These are phyloP conservation scores for Xenopus tropicalis DNA, from an alignment of 2,113 vertebrate species.

Conservation along the genomic window UCB_Xtro_10.0 CM004451.2:65354501-65355000, in stretches of 20 bases:
- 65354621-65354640: conserved; percentile 45
- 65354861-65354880: background rate
- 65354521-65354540: background rate
- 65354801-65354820: conserved; percentile 3
- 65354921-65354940: too few relatives aligned
- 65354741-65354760: conserved; percentile 44
- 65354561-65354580: conserved; percentile 43
- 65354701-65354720: conserved; percentile 33
- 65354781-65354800: conserved; percentile 14
- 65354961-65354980: too few relatives aligned
- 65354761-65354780: conserved; percentile 27
- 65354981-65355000: too few relatives aligned
- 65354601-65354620: conserved; percentile 45
- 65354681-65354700: conserved; percentile 33
- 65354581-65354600: conserved; percentile 38
- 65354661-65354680: conserved; percentile 43
- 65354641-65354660: conserved; percentile 50
- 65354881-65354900: background rate
- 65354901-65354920: background rate
- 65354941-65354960: too few relatives aligned
- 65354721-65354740: conserved; percentile 27
- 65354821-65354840: background rate
- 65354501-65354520: conserved; percentile 17
- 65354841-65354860: background rate
- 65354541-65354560: conserved; percentile 37